phyloP scores from a whole-genome alignment of 2,888 invertebrate species.

The Crepidodera aurea region DNA sequence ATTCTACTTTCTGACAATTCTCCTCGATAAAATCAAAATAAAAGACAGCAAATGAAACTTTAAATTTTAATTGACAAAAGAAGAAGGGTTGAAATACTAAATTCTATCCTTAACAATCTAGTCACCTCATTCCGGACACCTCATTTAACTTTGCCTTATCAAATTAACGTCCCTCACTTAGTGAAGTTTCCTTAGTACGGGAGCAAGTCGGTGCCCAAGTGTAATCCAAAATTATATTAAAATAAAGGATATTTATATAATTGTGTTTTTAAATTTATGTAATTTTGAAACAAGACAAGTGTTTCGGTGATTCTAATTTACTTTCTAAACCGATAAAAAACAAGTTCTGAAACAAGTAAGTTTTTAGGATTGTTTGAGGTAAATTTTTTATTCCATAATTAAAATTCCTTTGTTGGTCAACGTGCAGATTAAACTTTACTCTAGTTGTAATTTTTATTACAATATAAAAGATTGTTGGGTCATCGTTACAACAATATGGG shows the following conservation, averaged over 20 bases:
- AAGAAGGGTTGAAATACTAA: slow-evolving; percentile 20
- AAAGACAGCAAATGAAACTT: slow-evolving; percentile 8
- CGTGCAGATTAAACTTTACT: no score
- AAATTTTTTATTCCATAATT: no score
- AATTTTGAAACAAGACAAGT: no score
- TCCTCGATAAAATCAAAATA: slow-evolving; percentile 4
- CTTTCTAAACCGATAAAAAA: no score
- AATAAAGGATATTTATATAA: not conserved
- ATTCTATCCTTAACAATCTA: slow-evolving; percentile 20
- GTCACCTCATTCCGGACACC: slow-evolving; percentile 29
- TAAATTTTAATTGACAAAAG: slow-evolving; percentile 24
- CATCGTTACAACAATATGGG: no score
- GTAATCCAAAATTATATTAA: not conserved
- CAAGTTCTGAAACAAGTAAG: no score
- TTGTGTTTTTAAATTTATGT: no score
- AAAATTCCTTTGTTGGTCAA: no score
- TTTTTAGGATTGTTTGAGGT: no score
- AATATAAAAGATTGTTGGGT: no score
- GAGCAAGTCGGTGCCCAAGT: not conserved
- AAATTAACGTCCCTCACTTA: slow-evolving; percentile 26
- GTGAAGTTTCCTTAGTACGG: not conserved
- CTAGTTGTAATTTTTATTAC: no score
- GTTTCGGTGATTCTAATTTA: no score
- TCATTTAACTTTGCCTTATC: slow-evolving; percentile 30
- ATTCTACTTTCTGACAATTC: not conserved